Percentiles rank a stretch among this genome's conserved stretches.
Evolutionary conservation across 2,888 invertebrate genomes (phyloP).

Genomic region (Machimus atricapillus): DNA sequence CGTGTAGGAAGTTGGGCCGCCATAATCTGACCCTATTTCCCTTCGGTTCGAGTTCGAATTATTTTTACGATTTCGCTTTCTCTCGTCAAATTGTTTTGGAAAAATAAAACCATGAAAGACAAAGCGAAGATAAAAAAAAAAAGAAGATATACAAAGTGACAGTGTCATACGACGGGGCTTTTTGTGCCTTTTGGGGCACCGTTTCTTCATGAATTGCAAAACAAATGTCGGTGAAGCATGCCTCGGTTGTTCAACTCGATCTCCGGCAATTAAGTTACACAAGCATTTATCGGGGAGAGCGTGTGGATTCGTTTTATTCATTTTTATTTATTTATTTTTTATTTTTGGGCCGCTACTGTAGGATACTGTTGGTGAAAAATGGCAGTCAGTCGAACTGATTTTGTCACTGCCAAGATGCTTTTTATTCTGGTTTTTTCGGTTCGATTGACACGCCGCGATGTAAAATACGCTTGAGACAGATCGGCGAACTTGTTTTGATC

Average conservation of each 20-base stretch:
- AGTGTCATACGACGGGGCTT: background rate
- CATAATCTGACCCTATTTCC: background rate
- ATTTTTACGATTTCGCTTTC: constrained; percentile 37
- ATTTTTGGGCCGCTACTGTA: background rate
- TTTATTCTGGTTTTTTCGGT: background rate
- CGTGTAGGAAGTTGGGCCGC: background rate
- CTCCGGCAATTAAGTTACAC: constrained; percentile 24
- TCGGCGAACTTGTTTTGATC: background rate
- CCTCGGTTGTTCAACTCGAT: constrained; percentile 26
- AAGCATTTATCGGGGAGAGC: constrained; percentile 1
- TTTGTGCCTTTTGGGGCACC: constrained; percentile 1
- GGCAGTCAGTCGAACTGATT: background rate
- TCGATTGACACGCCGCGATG: background rate
- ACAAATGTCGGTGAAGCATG: constrained; percentile 13
- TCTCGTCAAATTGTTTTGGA: constrained; percentile 24
- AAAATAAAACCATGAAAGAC: background rate
- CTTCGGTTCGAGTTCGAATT: background rate
- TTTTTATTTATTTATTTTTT: background rate
- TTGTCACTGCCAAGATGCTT: background rate
- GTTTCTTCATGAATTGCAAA: constrained; percentile 23
- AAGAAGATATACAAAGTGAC: background rate
- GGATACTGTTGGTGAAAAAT: background rate
- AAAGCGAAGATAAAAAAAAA: background rate
- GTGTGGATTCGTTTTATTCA: background rate
- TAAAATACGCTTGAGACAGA: background rate